phyloP scores from a whole-genome alignment of 1,140 invertebrate species.

The Littorina saxatilis region DNA sequence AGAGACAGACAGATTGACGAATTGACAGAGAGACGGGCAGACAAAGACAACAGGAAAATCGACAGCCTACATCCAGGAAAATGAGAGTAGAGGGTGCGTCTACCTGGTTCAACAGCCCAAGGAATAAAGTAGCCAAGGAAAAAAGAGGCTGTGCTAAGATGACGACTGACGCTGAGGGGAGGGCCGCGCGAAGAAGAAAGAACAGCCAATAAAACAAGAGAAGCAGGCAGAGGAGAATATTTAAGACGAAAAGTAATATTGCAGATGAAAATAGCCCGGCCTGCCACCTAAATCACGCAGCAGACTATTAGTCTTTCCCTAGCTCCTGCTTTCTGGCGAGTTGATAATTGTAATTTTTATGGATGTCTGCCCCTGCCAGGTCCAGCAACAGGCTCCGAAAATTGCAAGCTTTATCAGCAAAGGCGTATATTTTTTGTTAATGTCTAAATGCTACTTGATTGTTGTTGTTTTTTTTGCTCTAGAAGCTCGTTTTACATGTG shows the following conservation, averaged over 20 bases:
- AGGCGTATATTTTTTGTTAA: too few relatives aligned
- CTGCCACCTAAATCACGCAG: constrained; percentile 21
- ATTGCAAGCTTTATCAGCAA: not conserved
- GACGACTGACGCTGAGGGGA: too few relatives aligned
- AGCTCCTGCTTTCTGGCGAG: not conserved
- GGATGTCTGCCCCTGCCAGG: not conserved
- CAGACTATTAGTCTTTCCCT: constrained; percentile 20
- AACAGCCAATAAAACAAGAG: constrained; percentile 11
- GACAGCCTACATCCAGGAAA: too few relatives aligned
- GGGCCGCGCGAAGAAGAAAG: not conserved
- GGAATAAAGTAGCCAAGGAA: too few relatives aligned
- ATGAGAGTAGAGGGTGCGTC: too few relatives aligned
- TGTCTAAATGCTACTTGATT: too few relatives aligned
- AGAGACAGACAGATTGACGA: too few relatives aligned
- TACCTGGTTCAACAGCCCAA: too few relatives aligned
- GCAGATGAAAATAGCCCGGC: constrained; percentile 18
- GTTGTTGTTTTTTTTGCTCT: too few relatives aligned
- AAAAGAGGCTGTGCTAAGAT: too few relatives aligned
- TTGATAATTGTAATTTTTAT: constrained; percentile 24
- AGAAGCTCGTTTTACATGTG: not conserved
- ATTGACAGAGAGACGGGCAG: too few relatives aligned
- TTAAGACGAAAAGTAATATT: constrained; percentile 25
- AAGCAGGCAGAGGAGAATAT: not conserved
- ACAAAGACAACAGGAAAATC: too few relatives aligned
- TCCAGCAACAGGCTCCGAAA: not conserved